A percentile compares a stretch with the other conserved stretches of the same genome.
phyloP scores from a whole-genome alignment of 2,888 invertebrate genomes.

The Chrysolina oricalcia region DNA sequence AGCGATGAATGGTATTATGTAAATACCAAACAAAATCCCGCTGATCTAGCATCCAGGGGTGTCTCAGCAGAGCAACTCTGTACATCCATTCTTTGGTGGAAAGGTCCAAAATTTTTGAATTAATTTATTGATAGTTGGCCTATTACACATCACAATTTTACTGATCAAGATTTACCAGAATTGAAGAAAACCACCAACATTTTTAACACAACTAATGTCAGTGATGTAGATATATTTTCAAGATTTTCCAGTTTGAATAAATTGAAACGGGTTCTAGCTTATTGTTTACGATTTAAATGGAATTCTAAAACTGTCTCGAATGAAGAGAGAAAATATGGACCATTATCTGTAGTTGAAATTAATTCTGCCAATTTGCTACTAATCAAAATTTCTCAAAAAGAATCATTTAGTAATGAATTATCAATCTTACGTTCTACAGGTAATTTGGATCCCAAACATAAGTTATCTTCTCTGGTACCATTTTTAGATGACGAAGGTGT shows the following conservation, averaged over 20 bases:
- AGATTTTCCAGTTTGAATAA: background rate
- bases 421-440: background rate
- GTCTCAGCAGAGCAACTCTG: constrained; percentile 12
- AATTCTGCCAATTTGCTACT: constrained; percentile 4
- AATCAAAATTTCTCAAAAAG: constrained; percentile 8
- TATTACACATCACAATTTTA: background rate
- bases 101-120: constrained; percentile 25
- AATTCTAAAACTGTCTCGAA: constrained; percentile 2
- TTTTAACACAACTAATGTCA: background rate
- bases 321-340: background rate
- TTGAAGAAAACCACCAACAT: constrained; percentile 1
- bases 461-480: too few relatives aligned
- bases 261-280: background rate
- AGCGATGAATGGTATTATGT: constrained; percentile 30
- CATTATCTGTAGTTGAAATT: background rate
- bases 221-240: background rate
- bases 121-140: constrained; percentile 2
- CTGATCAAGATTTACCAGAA: constrained; percentile 2
- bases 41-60: constrained; percentile 32
- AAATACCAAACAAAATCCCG: constrained; percentile 30
- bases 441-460: constrained; percentile 5
- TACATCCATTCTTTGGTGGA: constrained; percentile 22
- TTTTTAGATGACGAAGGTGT: too few relatives aligned
- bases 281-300: constrained; percentile 5
- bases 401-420: constrained; percentile 11